Base-by-base conservation (phyloP, 2,797 vertebrate genomes). In the Sebastes goodei region DNA sequence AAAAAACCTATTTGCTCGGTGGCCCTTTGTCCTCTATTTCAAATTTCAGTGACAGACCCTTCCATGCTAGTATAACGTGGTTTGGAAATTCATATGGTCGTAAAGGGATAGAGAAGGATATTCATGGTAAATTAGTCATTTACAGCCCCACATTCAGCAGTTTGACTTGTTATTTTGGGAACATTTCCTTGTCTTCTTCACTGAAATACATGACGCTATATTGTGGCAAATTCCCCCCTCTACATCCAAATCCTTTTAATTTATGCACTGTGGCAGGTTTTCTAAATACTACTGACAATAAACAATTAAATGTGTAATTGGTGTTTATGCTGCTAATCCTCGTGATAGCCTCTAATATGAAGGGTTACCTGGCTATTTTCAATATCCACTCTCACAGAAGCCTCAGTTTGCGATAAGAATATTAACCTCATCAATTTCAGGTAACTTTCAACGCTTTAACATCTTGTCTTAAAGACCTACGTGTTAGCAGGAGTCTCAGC, bases 391-490 rank as follows among this genome's bases (percentile, higher is more conserved):
- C 91, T 92, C 92, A 85, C 91, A 86, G 90, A 86, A 90, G 93
- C 92, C 80, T 87, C 77, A 7, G 84, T 84, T 88, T 76, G 88
- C 63, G 94, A 96, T 96, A 96, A 96, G 94, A 94, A 96, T 94
- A 95, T 96, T 96, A 96, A 96, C 95, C 94, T 96, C 93, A 89
- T 96, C 93, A 92, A 86, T 96, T 96, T 95, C 94, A 94, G 94
- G 95, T 96, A 95, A 94, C 94, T 96, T 95, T 96, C 93, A 90
- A 91, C 93, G 92, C 92, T 95, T 93, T 93, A 95, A 95, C 95
- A 93, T 95, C 94, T 94, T 92, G 89, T 95, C 95, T 96, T 95
- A 94, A 95, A 95, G 94, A 94, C 91, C 92, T 93, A 78, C 89
- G 86, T 94, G 92, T 93, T 94, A 92, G 92, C 95, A 87, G 93